Evolutionary conservation across 2,888 invertebrate genomes (phyloP).

Genomic region (Rhaphigaster nebulosa): DNA sequence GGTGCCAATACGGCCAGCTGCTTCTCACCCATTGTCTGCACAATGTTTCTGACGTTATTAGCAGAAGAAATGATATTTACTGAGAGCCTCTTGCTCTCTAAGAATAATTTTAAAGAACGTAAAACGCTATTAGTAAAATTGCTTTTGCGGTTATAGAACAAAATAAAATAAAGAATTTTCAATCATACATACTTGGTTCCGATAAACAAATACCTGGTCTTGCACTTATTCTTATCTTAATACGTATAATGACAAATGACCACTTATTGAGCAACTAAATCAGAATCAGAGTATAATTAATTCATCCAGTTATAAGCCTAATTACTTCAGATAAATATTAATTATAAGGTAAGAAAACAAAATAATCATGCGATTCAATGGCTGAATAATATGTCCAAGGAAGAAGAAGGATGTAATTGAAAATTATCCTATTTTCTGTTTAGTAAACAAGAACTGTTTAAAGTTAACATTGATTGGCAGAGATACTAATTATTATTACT

Average conservation of each 20-base stretch:
- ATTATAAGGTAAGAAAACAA: background rate
- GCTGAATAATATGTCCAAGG: background rate
- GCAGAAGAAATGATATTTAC: background rate
- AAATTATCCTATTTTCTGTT: background rate
- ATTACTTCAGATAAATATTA: background rate
- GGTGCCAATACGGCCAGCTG: conserved; percentile 43
- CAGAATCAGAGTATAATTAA: background rate
- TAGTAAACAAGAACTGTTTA: conserved; percentile 29
- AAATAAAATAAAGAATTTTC: too few species aligned
- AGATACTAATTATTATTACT: background rate
- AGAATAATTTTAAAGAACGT: too few species aligned
- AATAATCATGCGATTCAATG: background rate
- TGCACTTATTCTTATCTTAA: too few species aligned
- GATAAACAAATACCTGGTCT: too few species aligned
- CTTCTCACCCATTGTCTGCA: background rate
- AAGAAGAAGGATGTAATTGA: background rate
- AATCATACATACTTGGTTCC: too few species aligned
- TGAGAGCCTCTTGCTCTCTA: too few species aligned
- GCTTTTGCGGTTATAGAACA: too few species aligned
- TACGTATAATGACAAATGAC: too few species aligned
- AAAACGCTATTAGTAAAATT: too few species aligned
- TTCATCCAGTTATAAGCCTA: background rate
- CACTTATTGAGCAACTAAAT: background rate
- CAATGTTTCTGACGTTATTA: background rate
- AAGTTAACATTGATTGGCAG: background rate